Evolutionary conservation across 2,888 invertebrate species (phyloP).

Genomic region (Sphaeridia pumilis): DNA sequence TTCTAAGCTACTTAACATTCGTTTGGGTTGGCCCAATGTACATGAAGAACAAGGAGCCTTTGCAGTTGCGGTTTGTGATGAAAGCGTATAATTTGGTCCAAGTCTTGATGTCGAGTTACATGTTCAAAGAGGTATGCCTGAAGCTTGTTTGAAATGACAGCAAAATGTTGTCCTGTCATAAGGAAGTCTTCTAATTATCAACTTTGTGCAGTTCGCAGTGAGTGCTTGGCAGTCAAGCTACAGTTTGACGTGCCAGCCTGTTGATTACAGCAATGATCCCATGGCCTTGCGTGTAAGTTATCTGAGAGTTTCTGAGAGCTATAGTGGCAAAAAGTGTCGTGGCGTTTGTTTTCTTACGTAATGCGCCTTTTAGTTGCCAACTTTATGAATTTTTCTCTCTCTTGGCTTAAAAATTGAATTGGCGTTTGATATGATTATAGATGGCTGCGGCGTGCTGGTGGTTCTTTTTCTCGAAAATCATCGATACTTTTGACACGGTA

Average conservation of each 20-base stretch:
- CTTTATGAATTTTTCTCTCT: no score
- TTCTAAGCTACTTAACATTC: slow-evolving; percentile 63
- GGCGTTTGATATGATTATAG: no score
- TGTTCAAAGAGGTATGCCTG: slow-evolving; percentile 90
- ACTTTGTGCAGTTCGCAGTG: slow-evolving; percentile 29
- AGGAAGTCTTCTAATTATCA: no score
- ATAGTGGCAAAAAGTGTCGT: no score
- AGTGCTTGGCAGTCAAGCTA: slow-evolving; percentile 42
- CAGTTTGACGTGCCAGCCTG: slow-evolving; percentile 43
- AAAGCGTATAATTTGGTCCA: slow-evolving; percentile 80
- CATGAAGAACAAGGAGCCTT: slow-evolving; percentile 79
- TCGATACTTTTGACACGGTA: slow-evolving; percentile 50
- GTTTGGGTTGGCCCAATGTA: slow-evolving; percentile 66
- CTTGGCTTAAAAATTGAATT: no score
- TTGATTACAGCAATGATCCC: slow-evolving; percentile 42
- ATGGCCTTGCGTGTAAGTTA: slow-evolving; percentile 42
- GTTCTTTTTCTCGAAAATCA: slow-evolving; percentile 50
- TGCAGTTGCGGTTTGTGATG: slow-evolving; percentile 63
- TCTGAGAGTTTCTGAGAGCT: no score
- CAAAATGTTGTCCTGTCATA: slow-evolving; percentile 1
- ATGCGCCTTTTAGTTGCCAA: no score
- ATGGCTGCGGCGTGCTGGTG: slow-evolving; percentile 47
- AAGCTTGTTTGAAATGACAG: background rate
- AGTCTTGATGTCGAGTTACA: slow-evolving; percentile 72
- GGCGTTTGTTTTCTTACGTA: no score